Evolutionary conservation across 2,797 vertebrate genomes (phyloP).

Genomic region (Bradypodion ventrale): DNA sequence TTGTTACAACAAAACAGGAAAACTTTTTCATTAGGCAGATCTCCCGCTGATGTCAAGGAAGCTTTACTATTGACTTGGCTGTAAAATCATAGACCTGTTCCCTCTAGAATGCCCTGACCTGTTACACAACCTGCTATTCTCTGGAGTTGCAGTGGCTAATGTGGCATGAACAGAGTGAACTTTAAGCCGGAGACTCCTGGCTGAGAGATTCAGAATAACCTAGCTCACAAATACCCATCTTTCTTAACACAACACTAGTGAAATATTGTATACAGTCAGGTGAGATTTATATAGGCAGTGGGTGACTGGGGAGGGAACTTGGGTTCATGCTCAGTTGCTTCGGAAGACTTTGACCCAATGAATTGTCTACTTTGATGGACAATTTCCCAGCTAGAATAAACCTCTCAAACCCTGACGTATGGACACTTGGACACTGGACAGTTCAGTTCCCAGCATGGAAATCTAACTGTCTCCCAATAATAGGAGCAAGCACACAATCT

Average conservation of each 20-base stretch:
- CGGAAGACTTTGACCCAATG: too few relatives aligned
- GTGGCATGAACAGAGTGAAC: fast-evolving
- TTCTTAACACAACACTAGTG: neutral
- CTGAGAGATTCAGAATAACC: neutral
- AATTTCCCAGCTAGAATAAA: too few relatives aligned
- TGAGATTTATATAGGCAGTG: too few relatives aligned
- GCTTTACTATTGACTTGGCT: neutral
- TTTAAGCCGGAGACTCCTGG: neutral
- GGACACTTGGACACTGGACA: neutral
- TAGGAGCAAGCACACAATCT: neutral
- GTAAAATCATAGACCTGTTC: neutral
- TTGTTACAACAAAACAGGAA: neutral
- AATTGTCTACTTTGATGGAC: neutral
- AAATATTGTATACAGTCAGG: too few relatives aligned
- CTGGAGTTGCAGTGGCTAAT: too few relatives aligned
- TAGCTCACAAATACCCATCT: fast-evolving
- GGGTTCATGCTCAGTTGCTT: too few relatives aligned
- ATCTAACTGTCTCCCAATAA: neutral
- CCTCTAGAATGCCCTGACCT: neutral
- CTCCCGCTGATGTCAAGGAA: neutral
- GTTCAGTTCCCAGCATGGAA: neutral
- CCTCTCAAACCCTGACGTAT: too few relatives aligned
- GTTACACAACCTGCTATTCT: neutral
- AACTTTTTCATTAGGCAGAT: neutral
- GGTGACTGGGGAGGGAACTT: too few relatives aligned